Evolutionary conservation across 2,113 vertebrate species (phyloP).

Genomic region (Meles meles): DNA sequence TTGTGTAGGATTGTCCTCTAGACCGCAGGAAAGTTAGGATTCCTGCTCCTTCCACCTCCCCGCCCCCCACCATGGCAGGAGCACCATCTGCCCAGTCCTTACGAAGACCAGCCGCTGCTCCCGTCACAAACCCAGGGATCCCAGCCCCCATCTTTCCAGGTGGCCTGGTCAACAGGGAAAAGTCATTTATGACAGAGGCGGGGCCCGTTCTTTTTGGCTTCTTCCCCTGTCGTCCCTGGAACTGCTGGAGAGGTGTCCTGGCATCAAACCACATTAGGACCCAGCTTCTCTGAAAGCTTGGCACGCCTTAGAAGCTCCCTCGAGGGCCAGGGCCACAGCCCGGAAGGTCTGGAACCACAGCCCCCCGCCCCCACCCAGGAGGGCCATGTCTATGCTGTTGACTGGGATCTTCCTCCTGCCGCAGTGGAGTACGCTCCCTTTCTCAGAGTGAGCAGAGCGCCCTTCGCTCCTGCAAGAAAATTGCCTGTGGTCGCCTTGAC

Average conservation of each 20-base stretch:
- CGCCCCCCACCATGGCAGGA: neutral
- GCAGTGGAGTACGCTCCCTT: neutral
- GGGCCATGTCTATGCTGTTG: accelerated
- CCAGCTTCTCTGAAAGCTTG: too few species aligned
- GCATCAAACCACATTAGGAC: neutral
- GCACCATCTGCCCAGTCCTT: neutral
- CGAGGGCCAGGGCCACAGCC: neutral
- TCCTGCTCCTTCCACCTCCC: neutral
- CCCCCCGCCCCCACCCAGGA: neutral
- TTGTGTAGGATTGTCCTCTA: neutral
- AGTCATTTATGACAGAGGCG: neutral
- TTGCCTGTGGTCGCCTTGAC: neutral
- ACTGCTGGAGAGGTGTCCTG: neutral
- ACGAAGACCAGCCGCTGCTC: neutral
- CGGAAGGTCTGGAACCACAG: neutral
- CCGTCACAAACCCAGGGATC: neutral
- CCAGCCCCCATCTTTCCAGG: neutral
- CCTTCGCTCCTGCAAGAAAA: neutral
- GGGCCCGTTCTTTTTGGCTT: neutral
- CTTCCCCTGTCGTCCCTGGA: neutral
- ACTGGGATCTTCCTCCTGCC: neutral
- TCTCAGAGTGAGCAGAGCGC: neutral
- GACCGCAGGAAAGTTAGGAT: neutral
- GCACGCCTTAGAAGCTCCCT: neutral
- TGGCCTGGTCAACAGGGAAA: neutral